phyloP scores from a whole-genome alignment of 2,797 vertebrate genomes.

The Melanotaenia boesemani region DNA sequence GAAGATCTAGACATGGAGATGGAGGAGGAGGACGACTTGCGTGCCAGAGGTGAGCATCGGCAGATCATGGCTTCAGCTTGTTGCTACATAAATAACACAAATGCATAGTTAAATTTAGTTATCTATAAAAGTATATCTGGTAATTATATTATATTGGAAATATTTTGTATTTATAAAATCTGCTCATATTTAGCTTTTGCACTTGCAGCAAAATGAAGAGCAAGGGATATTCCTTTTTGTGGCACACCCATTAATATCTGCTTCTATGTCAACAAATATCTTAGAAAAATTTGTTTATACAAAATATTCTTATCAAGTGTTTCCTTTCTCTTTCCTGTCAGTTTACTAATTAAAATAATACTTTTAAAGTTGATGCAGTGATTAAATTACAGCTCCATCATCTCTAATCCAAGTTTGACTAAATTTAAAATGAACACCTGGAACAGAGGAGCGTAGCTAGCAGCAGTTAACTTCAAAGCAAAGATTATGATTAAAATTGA shows the following conservation, averaged over 20 bases:
- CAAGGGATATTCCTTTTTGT: background rate
- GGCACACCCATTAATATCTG: background rate
- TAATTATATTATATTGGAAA: background rate
- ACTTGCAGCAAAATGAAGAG: background rate
- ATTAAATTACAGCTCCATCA: slow-evolving; percentile 11
- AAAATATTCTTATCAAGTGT: background rate
- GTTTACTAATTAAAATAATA: slow-evolving; percentile 33
- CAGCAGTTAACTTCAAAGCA: slow-evolving; percentile 32
- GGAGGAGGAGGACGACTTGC: slow-evolving; percentile 93
- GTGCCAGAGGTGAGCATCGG: slow-evolving; percentile 86
- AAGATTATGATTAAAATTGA: slow-evolving; percentile 33
- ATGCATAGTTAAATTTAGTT: background rate
- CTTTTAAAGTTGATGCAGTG: slow-evolving; percentile 27
- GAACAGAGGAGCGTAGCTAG: slow-evolving; percentile 18
- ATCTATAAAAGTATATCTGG: background rate
- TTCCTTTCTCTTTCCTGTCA: background rate
- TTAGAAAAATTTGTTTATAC: background rate
- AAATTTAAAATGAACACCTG: slow-evolving; percentile 27
- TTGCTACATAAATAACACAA: background rate
- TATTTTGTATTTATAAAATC: background rate
- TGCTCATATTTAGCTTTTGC: background rate
- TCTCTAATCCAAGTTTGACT: slow-evolving; percentile 23
- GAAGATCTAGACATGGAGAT: slow-evolving; percentile 95
- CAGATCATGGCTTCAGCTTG: slow-evolving; percentile 4
- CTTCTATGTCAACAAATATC: background rate